These are phyloP conservation scores for Hybognathus amarus DNA, from an alignment of 2,797 vertebrate species.

Conservation along the genomic window DNA sequence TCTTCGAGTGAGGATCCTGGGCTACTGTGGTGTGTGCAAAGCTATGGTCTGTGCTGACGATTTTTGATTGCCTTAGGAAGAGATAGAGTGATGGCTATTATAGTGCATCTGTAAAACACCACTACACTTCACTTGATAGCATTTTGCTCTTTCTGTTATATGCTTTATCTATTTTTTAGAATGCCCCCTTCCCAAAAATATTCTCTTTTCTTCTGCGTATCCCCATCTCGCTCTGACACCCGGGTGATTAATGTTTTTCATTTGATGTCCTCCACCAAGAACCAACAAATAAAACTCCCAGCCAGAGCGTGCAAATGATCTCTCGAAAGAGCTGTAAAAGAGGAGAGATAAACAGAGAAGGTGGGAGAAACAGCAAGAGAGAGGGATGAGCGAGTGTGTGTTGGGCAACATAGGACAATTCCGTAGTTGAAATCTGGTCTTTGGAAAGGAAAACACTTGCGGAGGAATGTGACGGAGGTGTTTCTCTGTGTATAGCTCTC, in stretches of 20 bases:
- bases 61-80: slow-evolving; percentile 53
- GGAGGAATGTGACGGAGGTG: slow-evolving; percentile 73
- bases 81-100: slow-evolving; percentile 73
- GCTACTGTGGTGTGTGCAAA: slow-evolving; percentile 10
- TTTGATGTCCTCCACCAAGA: slow-evolving; percentile 80
- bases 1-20: slow-evolving; percentile 15
- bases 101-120: slow-evolving; percentile 67
- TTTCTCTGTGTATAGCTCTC: slow-evolving; percentile 70
- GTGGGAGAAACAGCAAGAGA: slow-evolving; percentile 21
- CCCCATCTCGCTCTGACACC: slow-evolving; percentile 77
- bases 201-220: slow-evolving; percentile 67
- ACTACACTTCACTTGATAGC: slow-evolving; percentile 57
- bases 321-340: slow-evolving; percentile 85
- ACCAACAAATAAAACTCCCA: slow-evolving; percentile 81
- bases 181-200: slow-evolving; percentile 41
- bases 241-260: slow-evolving; percentile 87
- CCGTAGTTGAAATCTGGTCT: slow-evolving; percentile 78
- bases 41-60: slow-evolving; percentile 24
- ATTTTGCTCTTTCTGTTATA: slow-evolving; percentile 71
- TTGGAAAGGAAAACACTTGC: slow-evolving; percentile 78
- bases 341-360: slow-evolving; percentile 57
- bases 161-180: slow-evolving; percentile 70
- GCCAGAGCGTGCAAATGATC: slow-evolving; percentile 82
- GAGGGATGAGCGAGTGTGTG: not conserved
- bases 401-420: slow-evolving; percentile 68